Base-by-base conservation (phyloP, 2,797 vertebrate species). In the Falco peregrinus region DNA sequence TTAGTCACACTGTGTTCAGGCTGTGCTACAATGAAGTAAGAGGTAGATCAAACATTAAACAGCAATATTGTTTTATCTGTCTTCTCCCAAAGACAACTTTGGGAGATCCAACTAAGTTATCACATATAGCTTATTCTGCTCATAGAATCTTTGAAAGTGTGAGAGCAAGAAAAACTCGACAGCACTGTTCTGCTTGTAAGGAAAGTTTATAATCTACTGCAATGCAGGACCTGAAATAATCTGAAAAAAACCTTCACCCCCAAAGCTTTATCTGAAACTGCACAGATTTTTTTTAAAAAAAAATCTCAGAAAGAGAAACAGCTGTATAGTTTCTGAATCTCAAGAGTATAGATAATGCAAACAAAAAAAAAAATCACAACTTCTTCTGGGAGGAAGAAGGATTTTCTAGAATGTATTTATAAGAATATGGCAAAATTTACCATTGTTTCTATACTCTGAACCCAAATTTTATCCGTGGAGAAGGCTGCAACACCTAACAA, bases 401-500 rank as follows among this genome's bases (percentile, higher is more conserved):
- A 94, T 87, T 96, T 91, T 87, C 68, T 54, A 56, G 48, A 92
- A 80, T 65, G 81, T 65, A 83, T 87, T 92, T 93, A 68, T 39
- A 87, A 9, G 33, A 89, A 39, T 53, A 68, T 4, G 2, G 48
- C n/a, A 71, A 71, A 71, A 91, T 67, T 85, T 92, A 74, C 20
- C 68, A 47, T 15, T 39, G 60, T 80, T 89, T 91, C 82, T 70
- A 75, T 57, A 83, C 67, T 59, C 69, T 64, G 73, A 93, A 79
- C 59, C 74, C 51, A 82, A 33, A 79, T 70, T 91, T 77, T 89
- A 75, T 87, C 94, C 68, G 78, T 60, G 60, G 77, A 76, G 48
- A 88, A 90, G 56, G 84, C 79, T 86, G 48, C 65, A 96, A 79
- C 77, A 94, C 88, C 67, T 82, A 87, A 87, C 59, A 92, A 91